Evolutionary conservation across 2,888 invertebrate genomes (phyloP), one percentile per base, ranked within the genome.

Genomic region (Hemistola chrysoprasaria): DNA sequence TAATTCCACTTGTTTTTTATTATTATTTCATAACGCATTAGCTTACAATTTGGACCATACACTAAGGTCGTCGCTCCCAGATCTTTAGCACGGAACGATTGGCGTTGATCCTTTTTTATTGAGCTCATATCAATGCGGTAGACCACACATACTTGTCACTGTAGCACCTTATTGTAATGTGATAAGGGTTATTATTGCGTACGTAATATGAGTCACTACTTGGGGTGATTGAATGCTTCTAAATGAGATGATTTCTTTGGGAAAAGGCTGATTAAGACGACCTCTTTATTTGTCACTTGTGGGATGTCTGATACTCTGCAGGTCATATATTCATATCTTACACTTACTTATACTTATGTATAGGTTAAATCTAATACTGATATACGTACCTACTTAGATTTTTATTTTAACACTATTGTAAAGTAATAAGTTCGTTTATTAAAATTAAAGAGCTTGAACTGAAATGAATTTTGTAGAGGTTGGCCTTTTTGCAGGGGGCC

Each of bases 51-150:
- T 53, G 40, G 1, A 5, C 67, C 65, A 48, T 34, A 37, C 22
- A 28, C 22, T 59, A 70, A 75, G 87, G 85, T 87, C 85, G 79
- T 67, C 84, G 85, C 76, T 68, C 86, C 71, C 78, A 71, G 77
- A 85, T 84, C 87, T 85, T 85, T 68, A 69, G 80, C 63, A 73
- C 76, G 74, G 73, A 78, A 76, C 79, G 79, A 77, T 77, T 73
- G 77, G 64, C 67, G 69, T 71, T 75, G 76, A 73, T 77, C 75
- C 78, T 78, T 80, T 82, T 81, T 84, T 76, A 79, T 80, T 77
- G 68, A 66, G 54, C 67, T 59, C 62, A 71, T 75, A 66, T 59
- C 57, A 50, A 40, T 26, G 36, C 26, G 33, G 31, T 21, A 38
- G 47, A 31, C 40, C 45, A 51, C 54, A 59, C 58, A 51, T 37